Percentiles rank a stretch among this genome's conserved stretches.
These are phyloP conservation scores for Apotomis capreana DNA, from an alignment of 2,888 invertebrate species.

Conservation along the genomic window DNA sequence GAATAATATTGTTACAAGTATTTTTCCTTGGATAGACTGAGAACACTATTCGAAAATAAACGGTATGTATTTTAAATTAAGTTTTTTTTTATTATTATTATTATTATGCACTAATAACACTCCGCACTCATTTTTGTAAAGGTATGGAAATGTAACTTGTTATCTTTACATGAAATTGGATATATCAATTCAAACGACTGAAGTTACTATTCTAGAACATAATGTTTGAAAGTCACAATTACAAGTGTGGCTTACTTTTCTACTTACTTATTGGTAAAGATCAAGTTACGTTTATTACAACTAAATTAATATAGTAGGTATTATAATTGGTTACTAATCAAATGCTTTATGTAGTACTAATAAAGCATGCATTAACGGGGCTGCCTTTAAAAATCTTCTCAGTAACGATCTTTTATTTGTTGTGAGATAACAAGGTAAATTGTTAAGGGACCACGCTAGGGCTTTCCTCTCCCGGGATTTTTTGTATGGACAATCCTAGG, in stretches of 20 bases:
- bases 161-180: constrained; percentile 39
- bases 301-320: constrained; percentile 44
- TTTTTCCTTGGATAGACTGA: constrained; percentile 58
- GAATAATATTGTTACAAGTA: constrained; percentile 36
- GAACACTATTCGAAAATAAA: constrained; percentile 63
- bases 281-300: constrained; percentile 52
- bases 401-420: constrained; percentile 74
- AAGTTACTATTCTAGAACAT: no score
- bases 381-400: constrained; percentile 47
- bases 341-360: constrained; percentile 38
- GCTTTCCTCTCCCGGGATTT: neutral
- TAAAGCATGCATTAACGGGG: constrained; percentile 57
- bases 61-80: constrained; percentile 75
- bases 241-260: neutral
- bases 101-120: constrained; percentile 72
- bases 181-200: no score
- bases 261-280: constrained; percentile 1
- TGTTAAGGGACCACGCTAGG: constrained; percentile 10
- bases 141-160: constrained; percentile 57
- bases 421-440: constrained; percentile 76
- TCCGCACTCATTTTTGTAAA: constrained; percentile 72
- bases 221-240: no score
- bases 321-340: constrained; percentile 59
- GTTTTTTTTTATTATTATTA: constrained; percentile 65
- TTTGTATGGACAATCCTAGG: no score